Conservation (phyloP, 2,888 invertebrate species). For the Scaptomyza cyrtandrae region DNA sequence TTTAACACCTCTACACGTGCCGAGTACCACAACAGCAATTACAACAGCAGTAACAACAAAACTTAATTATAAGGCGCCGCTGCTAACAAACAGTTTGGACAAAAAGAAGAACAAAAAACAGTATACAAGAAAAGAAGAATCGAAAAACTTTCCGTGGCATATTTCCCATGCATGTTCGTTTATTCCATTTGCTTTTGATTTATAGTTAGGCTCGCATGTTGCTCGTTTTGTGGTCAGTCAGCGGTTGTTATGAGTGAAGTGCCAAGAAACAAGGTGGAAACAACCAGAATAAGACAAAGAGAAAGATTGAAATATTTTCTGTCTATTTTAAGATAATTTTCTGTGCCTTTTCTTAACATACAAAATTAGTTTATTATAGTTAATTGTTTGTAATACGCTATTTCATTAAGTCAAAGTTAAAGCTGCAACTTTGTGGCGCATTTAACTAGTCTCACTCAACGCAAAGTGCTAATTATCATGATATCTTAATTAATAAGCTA, state of each 20-base stretch:
- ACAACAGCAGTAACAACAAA: slow-evolving; percentile 8
- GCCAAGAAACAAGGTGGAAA: not conserved
- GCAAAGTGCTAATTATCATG: not conserved
- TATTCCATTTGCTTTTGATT: slow-evolving; percentile 16
- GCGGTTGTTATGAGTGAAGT: not conserved
- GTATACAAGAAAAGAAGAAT: slow-evolving; percentile 10
- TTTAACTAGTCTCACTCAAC: slow-evolving; percentile 36
- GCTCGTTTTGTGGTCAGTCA: slow-evolving; percentile 3
- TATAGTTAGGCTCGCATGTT: not conserved
- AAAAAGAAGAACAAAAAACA: slow-evolving; percentile 4
- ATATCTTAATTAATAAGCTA: slow-evolving; percentile 46
- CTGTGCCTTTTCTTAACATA: not conserved
- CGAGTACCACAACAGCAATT: slow-evolving; percentile 14
- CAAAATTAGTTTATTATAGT: not conserved
- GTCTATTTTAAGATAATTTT: not conserved
- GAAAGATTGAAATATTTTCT: not conserved
- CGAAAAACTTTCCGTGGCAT: slow-evolving; percentile 58
- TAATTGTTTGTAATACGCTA: not conserved
- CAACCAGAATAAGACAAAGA: not conserved
- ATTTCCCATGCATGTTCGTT: slow-evolving; percentile 20
- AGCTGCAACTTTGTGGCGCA: not conserved
- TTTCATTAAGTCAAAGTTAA: not conserved
- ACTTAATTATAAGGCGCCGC: slow-evolving; percentile 20
- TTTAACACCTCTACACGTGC: slow-evolving; percentile 58
- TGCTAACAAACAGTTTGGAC: slow-evolving; percentile 19